Evolutionary conservation across 1,140 invertebrate genomes (phyloP).

Genomic region (Saxidomus purpurata): DNA sequence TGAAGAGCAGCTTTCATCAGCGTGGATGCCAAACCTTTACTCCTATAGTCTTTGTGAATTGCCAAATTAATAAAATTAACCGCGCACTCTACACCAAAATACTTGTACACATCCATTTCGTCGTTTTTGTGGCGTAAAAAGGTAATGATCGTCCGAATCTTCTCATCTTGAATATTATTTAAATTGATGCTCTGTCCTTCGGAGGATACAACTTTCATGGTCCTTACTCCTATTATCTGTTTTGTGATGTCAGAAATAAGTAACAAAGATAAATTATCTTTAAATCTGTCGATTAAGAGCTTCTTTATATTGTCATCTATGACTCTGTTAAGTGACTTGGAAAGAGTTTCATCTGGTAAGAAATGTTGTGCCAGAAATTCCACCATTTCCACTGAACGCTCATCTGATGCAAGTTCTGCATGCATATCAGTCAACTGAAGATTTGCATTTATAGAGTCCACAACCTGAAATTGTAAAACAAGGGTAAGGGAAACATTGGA

Average conservation of each 20-base stretch:
- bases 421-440: not conserved
- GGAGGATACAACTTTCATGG: not conserved
- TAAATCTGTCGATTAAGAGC: not conserved
- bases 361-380: constrained; percentile 24
- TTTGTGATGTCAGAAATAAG: constrained; percentile 25
- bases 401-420: constrained; percentile 35
- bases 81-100: not conserved
- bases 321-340: not conserved
- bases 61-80: constrained; percentile 9
- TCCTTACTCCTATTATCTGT: constrained; percentile 30
- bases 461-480: constrained; percentile 1
- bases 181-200: not conserved
- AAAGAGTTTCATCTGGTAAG: not conserved
- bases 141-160: not conserved
- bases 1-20: constrained; percentile 20
- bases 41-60: constrained; percentile 13
- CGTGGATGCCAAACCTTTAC: constrained; percentile 1
- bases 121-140: constrained; percentile 29
- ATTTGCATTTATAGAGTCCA: not conserved
- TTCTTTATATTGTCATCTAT: not conserved
- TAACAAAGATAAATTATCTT: constrained; percentile 36
- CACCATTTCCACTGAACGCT: not conserved
- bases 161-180: constrained; percentile 9
- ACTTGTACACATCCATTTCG: constrained; percentile 43
- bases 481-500: too few relatives aligned